Evolutionary conservation across 2,797 vertebrate genomes (phyloP).

Genomic region (Pteronotus mesoamericanus): DNA sequence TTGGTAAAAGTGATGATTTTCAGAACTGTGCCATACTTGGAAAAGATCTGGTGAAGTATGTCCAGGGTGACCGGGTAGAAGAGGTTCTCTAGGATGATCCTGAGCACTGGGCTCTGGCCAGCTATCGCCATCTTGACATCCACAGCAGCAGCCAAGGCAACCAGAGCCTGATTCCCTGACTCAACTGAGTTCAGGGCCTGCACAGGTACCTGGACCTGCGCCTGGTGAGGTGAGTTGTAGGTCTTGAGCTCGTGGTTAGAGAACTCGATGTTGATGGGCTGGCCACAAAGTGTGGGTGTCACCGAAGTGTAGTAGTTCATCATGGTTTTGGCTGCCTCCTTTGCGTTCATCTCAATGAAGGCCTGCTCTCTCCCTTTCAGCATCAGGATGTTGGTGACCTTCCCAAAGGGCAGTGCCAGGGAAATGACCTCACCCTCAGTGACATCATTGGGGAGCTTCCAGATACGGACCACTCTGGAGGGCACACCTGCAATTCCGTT

Average conservation of each 20-base stretch:
- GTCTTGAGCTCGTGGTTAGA: slow-evolving; percentile 98
- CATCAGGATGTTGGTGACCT: slow-evolving; percentile 96
- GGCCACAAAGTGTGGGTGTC: slow-evolving; percentile 90
- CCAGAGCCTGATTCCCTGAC: slow-evolving; percentile 82
- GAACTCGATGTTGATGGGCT: slow-evolving; percentile 95
- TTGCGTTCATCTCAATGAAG: slow-evolving; percentile 96
- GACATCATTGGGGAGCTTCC: slow-evolving; percentile 92
- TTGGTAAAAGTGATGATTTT: slow-evolving; percentile 98
- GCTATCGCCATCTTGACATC: slow-evolving; percentile 84
- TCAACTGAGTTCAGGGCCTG: slow-evolving; percentile 90
- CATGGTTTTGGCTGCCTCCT: slow-evolving; percentile 95
- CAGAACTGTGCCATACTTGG: slow-evolving; percentile 94
- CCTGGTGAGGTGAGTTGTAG: slow-evolving; percentile 94
- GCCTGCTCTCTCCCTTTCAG: slow-evolving; percentile 95
- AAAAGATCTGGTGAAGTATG: slow-evolving; percentile 97
- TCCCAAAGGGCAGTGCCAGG: slow-evolving; percentile 94
- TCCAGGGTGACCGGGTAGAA: slow-evolving; percentile 94
- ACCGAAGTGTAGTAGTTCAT: slow-evolving; percentile 94
- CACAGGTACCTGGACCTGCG: slow-evolving; percentile 93
- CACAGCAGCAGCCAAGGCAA: slow-evolving; percentile 72
- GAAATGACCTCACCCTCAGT: slow-evolving; percentile 94
- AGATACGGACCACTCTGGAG: slow-evolving; percentile 93
- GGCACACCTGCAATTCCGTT: slow-evolving; percentile 87
- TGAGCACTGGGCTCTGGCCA: slow-evolving; percentile 90
- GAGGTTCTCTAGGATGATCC: slow-evolving; percentile 96